These are phyloP conservation scores for Fringilla coelebs DNA, from an alignment of 2,797 vertebrate genomes.

Conservation along the genomic window DNA sequence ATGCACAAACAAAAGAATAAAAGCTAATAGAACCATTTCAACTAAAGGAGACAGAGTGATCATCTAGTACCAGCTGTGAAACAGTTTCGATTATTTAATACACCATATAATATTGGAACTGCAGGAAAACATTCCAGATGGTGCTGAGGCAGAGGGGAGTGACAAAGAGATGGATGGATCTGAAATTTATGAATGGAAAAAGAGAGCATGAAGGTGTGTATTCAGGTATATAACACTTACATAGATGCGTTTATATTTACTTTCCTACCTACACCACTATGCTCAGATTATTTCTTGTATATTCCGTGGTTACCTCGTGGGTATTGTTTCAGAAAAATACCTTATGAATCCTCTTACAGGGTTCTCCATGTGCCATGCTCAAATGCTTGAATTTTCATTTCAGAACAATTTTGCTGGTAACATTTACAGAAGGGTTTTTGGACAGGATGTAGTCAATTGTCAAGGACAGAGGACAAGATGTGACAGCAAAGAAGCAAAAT, in stretches of 20 bases:
- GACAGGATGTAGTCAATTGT: rapidly evolving
- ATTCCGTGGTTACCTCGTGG: rapidly evolving
- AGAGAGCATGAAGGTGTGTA: background rate
- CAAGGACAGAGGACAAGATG: background rate
- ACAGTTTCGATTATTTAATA: background rate
- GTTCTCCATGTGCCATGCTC: background rate
- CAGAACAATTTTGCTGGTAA: rapidly evolving
- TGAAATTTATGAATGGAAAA: background rate
- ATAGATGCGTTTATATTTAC: rapidly evolving
- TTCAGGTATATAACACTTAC: background rate
- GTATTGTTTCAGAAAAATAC: background rate
- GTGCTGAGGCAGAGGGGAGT: background rate
- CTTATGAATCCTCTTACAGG: rapidly evolving
- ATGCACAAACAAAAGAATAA: rapidly evolving
- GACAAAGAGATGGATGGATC: background rate
- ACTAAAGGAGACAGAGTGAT: rapidly evolving
- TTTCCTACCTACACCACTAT: background rate
- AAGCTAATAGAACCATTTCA: background rate
- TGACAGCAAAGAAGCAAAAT: background rate
- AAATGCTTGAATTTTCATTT: background rate
- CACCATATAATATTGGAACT: rapidly evolving
- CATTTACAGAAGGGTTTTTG: rapidly evolving
- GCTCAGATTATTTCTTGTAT: background rate
- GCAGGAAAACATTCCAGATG: background rate
- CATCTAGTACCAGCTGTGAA: background rate